Evolutionary conservation across 2,888 invertebrate genomes (phyloP).

Genomic region (Noctua janthe): DNA sequence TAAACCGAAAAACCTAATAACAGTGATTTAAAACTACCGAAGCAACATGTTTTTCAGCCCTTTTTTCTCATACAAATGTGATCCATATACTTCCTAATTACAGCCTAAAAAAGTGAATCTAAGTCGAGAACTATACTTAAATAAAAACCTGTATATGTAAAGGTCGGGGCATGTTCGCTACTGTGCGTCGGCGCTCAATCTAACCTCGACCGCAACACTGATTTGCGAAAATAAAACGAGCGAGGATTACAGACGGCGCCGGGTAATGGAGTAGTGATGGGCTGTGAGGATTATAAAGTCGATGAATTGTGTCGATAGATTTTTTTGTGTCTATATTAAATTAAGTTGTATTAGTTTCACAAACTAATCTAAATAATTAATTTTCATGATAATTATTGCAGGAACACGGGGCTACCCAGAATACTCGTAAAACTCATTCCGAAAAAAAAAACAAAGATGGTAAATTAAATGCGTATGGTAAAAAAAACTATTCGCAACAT

Average conservation of each 20-base stretch:
- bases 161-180: conserved; percentile 66
- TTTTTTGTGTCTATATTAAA: background rate
- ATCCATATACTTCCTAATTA: conserved; percentile 62
- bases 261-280: conserved; percentile 82
- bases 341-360: background rate
- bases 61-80: conserved; percentile 44
- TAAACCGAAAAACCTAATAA: conserved; percentile 41
- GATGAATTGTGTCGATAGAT: conserved; percentile 42
- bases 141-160: conserved; percentile 52
- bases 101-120: conserved; percentile 44
- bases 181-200: conserved; percentile 76
- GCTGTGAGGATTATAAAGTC: conserved; percentile 39
- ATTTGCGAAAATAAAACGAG: conserved; percentile 89
- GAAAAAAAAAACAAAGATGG: background rate
- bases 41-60: conserved; percentile 35
- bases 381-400: background rate
- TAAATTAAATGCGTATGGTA: background rate
- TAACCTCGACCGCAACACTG: conserved; percentile 83
- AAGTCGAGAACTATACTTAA: conserved; percentile 42
- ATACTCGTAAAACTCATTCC: background rate
- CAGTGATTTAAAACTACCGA: conserved; percentile 47
- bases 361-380: background rate
- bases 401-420: background rate
- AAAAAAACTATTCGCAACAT: background rate
- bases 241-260: conserved; percentile 86